A percentile compares a stretch with the other conserved stretches of the same genome.
Evolutionary conservation across 2,113 vertebrate genomes (phyloP).

Genomic region (Python bivittatus): DNA sequence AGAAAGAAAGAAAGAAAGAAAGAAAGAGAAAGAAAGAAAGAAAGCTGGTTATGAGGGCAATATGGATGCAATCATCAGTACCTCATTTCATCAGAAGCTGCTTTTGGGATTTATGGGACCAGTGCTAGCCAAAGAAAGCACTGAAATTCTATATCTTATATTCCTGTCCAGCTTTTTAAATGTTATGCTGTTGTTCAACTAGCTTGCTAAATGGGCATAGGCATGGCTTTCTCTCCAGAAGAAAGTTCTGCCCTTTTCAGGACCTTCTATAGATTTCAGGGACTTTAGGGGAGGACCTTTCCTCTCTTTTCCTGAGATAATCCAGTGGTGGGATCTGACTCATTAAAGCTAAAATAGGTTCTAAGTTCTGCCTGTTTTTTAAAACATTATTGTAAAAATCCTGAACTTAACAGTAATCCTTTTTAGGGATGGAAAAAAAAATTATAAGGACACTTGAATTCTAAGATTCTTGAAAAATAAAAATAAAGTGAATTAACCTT

Average conservation of each 20-base stretch:
- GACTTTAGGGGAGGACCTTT: background rate
- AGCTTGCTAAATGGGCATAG: constrained; percentile 33
- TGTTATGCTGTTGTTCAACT: constrained; percentile 39
- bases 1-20: constrained; percentile 24
- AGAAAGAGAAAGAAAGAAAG: constrained; percentile 52
- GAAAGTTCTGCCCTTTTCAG: constrained; percentile 54
- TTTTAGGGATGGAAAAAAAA: background rate
- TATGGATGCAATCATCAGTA: constrained; percentile 53
- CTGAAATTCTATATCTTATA: background rate
- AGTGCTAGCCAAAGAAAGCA: constrained; percentile 38
- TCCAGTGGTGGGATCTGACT: constrained; percentile 8
- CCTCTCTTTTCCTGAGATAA: background rate
- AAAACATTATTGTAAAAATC: background rate
- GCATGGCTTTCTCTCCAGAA: constrained; percentile 36
- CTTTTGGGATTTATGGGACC: constrained; percentile 56
- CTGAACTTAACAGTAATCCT: background rate
- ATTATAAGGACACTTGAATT: background rate
- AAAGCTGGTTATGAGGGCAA: constrained; percentile 22
- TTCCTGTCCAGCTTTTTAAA: constrained; percentile 18
- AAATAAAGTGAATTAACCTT: background rate
- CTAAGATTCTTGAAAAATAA: background rate
- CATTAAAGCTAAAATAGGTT: background rate
- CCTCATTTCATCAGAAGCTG: constrained; percentile 54
- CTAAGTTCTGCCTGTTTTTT: background rate
- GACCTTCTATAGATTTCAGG: background rate